Evolutionary conservation across 2,888 invertebrate genomes (phyloP), one percentile per base, ranked within the genome.

Genomic region (Volucella inanis): DNA sequence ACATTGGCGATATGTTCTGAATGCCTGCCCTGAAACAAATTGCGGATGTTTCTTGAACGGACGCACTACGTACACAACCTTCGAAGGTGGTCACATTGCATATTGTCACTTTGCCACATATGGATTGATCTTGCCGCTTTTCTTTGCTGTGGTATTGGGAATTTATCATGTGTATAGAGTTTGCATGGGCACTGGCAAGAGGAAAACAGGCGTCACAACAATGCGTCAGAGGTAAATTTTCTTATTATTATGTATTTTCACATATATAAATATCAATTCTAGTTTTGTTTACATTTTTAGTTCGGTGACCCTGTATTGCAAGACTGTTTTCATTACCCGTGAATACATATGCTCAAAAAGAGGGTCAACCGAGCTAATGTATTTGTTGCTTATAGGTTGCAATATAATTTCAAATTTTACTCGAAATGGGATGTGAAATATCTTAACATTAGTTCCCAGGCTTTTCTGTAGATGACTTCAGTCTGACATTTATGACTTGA

Each of bases 1-100:
- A 57, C 95, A 95, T 89, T 95, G 95, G 95, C 89, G 88, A 59
- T 92, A 93, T 15, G 95, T 95, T 0, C 91, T 95, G 2, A 95
- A 95, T 88, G 94, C 94, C 57, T 95, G 95, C 87, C 93, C 93
- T 57, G 94, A 94, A 87, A 93, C 93, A 4, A 95, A 94, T 88
- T 95, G 95, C 88, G 95, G 95, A 52, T 95, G 95, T 88, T 94
- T 95, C 88, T 92, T 95, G 49, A 94, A 94, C 89, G 95, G 94
- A 2, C 91, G 93, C 70, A 93, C 94, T 88, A 94, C 94, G 14
- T 93, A 92, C 68, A 93, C 93, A 52, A 93, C 93, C 88, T 95
- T 95, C 88, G 93, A 93, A 90, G 95, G 95, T 57, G 95, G 95
- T 0, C 94, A 94, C 87, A 93, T 94, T 82, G 94, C 94, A 0